Percentiles rank a stretch among this genome's conserved stretches.
Evolutionary conservation across 2,888 invertebrate species (phyloP).

Genomic region (Augochlorella aurata): DNA sequence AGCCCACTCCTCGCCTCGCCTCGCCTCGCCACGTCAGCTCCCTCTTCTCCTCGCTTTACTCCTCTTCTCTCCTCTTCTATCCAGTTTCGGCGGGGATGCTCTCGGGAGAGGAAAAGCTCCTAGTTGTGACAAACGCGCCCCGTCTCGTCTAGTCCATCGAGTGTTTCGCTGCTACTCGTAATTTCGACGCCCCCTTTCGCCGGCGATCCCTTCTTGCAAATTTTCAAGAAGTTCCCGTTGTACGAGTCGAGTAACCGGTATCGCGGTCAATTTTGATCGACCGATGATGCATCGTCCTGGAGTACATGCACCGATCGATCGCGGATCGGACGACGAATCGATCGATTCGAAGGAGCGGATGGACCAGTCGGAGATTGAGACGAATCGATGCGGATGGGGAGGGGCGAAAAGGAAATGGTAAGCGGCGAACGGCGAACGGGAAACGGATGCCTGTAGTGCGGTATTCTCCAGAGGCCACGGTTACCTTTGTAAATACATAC

Average conservation of each 20-base stretch:
- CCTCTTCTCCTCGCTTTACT: not conserved
- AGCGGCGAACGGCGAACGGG: slow-evolving; percentile 29
- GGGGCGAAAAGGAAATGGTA: not conserved
- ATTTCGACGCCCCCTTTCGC: not conserved
- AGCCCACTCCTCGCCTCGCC: slow-evolving; percentile 4
- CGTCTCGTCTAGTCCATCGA: not conserved
- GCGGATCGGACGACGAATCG: not conserved
- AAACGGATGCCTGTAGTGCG: slow-evolving; percentile 49
- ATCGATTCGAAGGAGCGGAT: not conserved
- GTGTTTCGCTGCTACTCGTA: not conserved
- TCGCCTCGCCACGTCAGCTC: not conserved
- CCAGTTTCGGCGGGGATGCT: slow-evolving; percentile 36
- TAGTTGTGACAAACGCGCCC: slow-evolving; percentile 48
- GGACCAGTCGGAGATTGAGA: not conserved
- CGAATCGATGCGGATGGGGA: not conserved
- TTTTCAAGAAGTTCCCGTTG: not conserved
- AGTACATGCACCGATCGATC: not conserved
- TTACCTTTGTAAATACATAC: slow-evolving; percentile 75
- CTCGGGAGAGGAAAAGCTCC: slow-evolving; percentile 63
- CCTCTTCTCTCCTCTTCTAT: not conserved
- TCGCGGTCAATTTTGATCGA: not conserved
- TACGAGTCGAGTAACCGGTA: not conserved
- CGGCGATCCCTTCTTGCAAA: not conserved
- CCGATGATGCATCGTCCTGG: not conserved
- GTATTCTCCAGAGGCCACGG: slow-evolving; percentile 62